Evolutionary conservation across 1,140 invertebrate species (phyloP).

Genomic region (Drosophila bifasciata): DNA sequence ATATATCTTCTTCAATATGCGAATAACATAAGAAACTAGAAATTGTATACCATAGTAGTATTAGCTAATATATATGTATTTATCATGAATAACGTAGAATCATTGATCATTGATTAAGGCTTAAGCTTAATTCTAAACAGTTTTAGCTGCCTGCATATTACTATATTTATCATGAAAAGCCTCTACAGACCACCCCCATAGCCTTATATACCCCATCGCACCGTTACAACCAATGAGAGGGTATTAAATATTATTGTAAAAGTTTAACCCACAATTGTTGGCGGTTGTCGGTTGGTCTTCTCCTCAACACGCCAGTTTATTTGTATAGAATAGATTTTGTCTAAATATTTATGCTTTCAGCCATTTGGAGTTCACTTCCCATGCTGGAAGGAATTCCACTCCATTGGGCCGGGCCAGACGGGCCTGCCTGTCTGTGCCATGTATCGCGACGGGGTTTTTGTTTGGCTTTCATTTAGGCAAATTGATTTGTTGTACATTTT

Average conservation of each 20-base stretch:
- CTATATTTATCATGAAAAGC: too few relatives aligned
- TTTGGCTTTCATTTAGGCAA: slow-evolving; percentile 47
- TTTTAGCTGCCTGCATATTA: too few relatives aligned
- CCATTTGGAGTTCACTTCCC: slow-evolving; percentile 20
- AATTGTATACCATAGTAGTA: too few relatives aligned
- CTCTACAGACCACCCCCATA: not conserved
- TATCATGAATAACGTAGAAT: too few relatives aligned
- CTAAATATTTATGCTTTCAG: slow-evolving; percentile 48
- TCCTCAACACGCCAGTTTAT: slow-evolving; percentile 10
- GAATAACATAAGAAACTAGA: too few relatives aligned
- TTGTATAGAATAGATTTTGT: slow-evolving; percentile 36
- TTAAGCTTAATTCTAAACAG: too few relatives aligned
- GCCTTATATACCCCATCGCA: not conserved
- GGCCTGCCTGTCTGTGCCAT: not conserved
- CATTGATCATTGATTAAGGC: too few relatives aligned
- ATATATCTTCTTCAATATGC: too few relatives aligned
- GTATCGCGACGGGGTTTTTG: slow-evolving; percentile 8
- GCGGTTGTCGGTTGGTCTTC: not conserved
- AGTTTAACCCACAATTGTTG: slow-evolving; percentile 38
- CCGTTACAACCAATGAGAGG: not conserved
- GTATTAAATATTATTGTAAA: slow-evolving; percentile 20
- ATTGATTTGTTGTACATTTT: slow-evolving; percentile 47
- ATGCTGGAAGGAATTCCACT: slow-evolving; percentile 7
- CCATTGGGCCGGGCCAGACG: not conserved
- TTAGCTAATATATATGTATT: too few relatives aligned